phyloP scores from a whole-genome alignment of 2,113 vertebrate species.

The Neofelis nebulosa region DNA sequence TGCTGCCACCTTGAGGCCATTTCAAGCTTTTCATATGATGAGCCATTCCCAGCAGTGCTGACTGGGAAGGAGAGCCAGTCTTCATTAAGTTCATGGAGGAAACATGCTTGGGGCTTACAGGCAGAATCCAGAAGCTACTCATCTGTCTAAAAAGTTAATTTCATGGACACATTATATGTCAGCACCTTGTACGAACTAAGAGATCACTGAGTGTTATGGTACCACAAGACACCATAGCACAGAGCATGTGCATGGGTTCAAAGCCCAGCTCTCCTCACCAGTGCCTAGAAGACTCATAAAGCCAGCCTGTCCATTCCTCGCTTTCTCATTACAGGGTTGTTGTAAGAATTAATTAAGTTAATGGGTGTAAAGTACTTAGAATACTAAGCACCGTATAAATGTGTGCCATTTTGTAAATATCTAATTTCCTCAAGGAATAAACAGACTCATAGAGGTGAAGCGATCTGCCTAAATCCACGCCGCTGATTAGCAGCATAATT shows the following conservation, averaged over 20 bases:
- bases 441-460: not conserved
- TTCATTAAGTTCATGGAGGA: not conserved
- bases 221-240: not conserved
- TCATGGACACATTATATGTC: not conserved
- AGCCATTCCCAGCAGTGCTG: fast-evolving
- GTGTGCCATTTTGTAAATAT: not conserved
- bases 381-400: not conserved
- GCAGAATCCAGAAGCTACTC: not conserved
- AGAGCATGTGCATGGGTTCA: not conserved
- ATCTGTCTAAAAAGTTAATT: not conserved
- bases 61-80: not conserved
- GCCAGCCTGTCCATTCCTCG: not conserved
- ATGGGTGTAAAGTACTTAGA: not conserved
- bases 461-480: not conserved
- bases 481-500: not conserved
- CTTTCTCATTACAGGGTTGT: not conserved
- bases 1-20: constrained; percentile 50
- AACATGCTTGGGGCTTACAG: not conserved
- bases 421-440: not conserved
- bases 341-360: not conserved
- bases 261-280: not conserved
- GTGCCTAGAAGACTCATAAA: not conserved
- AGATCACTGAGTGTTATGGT: not conserved
- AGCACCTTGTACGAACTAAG: not conserved
- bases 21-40: fast-evolving